phyloP scores from a whole-genome alignment of 2,797 vertebrate species.

The Loris lydekkerianus region DNA sequence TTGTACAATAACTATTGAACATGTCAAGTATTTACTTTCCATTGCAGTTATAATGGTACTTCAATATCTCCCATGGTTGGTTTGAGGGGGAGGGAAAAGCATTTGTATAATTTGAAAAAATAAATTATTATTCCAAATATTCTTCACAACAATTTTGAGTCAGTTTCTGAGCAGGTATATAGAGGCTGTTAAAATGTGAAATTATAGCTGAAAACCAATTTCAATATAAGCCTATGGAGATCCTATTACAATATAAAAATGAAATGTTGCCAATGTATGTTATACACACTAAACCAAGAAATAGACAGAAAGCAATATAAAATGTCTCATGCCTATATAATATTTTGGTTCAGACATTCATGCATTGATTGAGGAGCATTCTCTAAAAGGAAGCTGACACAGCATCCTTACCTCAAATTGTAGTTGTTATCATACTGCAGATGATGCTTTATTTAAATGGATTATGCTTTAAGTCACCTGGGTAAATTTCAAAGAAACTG shows the following conservation, averaged over 20 bases:
- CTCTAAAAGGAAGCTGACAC: constrained; percentile 53
- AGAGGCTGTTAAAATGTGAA: constrained; percentile 77
- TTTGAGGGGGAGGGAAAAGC: background rate
- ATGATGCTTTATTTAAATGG: constrained; percentile 71
- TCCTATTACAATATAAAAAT: constrained; percentile 76
- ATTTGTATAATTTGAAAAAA: constrained; percentile 69
- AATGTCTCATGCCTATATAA: constrained; percentile 64
- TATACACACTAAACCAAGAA: constrained; percentile 74
- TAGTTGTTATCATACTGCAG: constrained; percentile 19
- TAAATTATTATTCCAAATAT: constrained; percentile 74
- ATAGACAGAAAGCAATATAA: constrained; percentile 75
- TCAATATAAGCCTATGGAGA: constrained; percentile 79
- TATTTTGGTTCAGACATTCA: constrained; percentile 68
- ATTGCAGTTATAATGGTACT: constrained; percentile 69
- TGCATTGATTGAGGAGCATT: constrained; percentile 66
- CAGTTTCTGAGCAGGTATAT: constrained; percentile 70
- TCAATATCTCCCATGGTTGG: constrained; percentile 53
- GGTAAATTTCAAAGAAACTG: constrained; percentile 67
- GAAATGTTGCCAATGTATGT: constrained; percentile 74
- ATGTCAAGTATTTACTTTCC: constrained; percentile 67
- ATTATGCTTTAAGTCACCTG: constrained; percentile 66
- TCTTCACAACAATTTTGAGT: constrained; percentile 63
- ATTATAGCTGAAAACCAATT: constrained; percentile 77
- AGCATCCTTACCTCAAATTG: constrained; percentile 25
- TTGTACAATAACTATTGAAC: constrained; percentile 65